Conservation (phyloP, 2,113 vertebrate species). For the Larimichthys crocea region DNA sequence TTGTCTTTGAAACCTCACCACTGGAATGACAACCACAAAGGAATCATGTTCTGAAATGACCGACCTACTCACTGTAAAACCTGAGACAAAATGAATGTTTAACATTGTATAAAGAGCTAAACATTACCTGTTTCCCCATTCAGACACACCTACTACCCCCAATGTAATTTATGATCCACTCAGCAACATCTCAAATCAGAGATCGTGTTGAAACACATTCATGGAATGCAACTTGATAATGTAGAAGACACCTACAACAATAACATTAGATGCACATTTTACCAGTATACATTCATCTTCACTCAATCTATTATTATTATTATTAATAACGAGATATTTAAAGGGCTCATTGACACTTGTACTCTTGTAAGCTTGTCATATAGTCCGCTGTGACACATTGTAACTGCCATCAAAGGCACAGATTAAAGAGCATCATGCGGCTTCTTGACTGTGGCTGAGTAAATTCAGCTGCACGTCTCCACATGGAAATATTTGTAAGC, state of each 20-base stretch:
- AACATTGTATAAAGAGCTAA: neutral
- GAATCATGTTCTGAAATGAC: neutral
- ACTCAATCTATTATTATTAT: neutral
- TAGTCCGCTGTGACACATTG: neutral
- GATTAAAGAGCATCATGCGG: neutral
- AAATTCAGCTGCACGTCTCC: neutral
- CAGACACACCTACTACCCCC: neutral
- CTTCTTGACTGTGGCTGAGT: neutral
- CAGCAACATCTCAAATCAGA: slow-evolving; percentile 15
- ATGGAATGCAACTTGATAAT: slow-evolving; percentile 34
- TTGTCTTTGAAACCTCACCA: neutral
- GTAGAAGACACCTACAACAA: neutral
- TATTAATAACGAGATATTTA: neutral
- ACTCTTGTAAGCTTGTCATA: neutral
- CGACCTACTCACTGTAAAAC: neutral
- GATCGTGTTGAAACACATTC: slow-evolving; percentile 58
- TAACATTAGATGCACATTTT: neutral
- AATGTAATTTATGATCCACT: slow-evolving; percentile 28
- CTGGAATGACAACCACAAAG: neutral
- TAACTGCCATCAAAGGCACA: neutral
- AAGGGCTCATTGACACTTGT: neutral
- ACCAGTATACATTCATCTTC: neutral
- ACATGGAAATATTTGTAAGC: neutral
- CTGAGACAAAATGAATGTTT: neutral
- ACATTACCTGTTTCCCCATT: neutral